Conservation (phyloP, 2,888 invertebrate species). For the Autographa pulchrina region DNA sequence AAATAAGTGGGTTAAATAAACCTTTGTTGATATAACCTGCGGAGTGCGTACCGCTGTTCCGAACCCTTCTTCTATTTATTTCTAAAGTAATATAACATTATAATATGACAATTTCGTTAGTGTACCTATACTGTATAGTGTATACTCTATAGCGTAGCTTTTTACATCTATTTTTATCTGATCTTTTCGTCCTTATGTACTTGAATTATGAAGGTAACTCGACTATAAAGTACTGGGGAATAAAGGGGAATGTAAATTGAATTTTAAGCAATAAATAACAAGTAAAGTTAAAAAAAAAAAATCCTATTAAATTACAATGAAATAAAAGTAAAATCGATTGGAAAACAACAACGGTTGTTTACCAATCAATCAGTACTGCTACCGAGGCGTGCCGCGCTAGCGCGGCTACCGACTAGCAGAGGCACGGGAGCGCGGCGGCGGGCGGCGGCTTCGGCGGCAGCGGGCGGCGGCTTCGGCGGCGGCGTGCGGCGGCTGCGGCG, state of each 20-base stretch:
- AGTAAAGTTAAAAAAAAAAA: neutral
- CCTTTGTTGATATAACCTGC: constrained; percentile 11
- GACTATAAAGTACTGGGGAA: constrained; percentile 5
- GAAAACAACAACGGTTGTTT: too few species aligned
- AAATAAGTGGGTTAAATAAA: constrained; percentile 18
- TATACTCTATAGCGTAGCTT: constrained; percentile 2
- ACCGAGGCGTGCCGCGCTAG: too few species aligned
- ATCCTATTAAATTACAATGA: too few species aligned
- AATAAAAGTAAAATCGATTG: too few species aligned
- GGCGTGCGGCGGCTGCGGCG: too few species aligned
- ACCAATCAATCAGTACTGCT: too few species aligned
- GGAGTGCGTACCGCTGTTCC: constrained; percentile 21
- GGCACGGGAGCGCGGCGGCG: too few species aligned
- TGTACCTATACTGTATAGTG: too few species aligned
- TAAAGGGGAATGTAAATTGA: neutral
- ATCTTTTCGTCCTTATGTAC: constrained; percentile 17
- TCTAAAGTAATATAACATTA: constrained; percentile 29
- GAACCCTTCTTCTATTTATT: constrained; percentile 48
- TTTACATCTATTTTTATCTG: constrained; percentile 25
- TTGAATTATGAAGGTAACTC: constrained; percentile 17
- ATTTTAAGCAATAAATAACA: neutral
- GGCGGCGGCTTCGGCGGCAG: too few species aligned
- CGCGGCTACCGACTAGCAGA: too few species aligned
- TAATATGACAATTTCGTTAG: constrained; percentile 34
- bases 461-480: too few species aligned